Conservation (phyloP, 2,797 vertebrate species). For the Melanotaenia pygmaea region DNA sequence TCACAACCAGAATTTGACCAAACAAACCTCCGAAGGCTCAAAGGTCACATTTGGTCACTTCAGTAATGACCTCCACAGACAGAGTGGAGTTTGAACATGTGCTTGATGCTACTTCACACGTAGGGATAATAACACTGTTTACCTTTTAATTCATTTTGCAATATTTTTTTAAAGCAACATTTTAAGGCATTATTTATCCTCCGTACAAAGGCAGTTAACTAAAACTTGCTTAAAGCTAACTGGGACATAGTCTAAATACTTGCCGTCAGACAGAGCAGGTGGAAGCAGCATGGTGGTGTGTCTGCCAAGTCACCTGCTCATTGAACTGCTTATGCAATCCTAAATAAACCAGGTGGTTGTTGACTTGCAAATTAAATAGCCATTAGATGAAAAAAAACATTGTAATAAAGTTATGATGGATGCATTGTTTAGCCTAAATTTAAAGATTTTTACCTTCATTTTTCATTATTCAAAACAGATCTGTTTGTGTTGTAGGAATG, state of each 20-base stretch:
- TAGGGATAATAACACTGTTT: neutral
- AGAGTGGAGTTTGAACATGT: conserved; percentile 14
- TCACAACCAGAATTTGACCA: conserved; percentile 54
- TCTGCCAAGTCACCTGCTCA: conserved; percentile 56
- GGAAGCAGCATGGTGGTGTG: conserved; percentile 45
- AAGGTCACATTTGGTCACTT: conserved; percentile 59
- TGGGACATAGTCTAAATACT: conserved; percentile 16
- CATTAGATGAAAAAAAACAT: conserved; percentile 13
- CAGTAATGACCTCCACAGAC: conserved; percentile 64
- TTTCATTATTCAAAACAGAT: neutral
- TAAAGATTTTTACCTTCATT: neutral
- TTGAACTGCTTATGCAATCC: conserved; percentile 1
- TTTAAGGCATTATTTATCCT: neutral
- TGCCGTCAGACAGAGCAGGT: conserved; percentile 35
- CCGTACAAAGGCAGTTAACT: neutral
- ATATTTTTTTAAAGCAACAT: neutral
- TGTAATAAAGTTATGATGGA: neutral
- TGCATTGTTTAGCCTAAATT: neutral
- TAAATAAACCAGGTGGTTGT: neutral
- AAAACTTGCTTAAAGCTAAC: conserved; percentile 10
- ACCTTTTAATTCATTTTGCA: neutral
- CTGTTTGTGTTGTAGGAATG: neutral
- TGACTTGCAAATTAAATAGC: conserved; percentile 11
- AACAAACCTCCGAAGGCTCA: conserved; percentile 44
- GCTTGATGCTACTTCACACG: neutral